phyloP scores from a whole-genome alignment of 2,113 vertebrate species.

The Cololabis saira region DNA sequence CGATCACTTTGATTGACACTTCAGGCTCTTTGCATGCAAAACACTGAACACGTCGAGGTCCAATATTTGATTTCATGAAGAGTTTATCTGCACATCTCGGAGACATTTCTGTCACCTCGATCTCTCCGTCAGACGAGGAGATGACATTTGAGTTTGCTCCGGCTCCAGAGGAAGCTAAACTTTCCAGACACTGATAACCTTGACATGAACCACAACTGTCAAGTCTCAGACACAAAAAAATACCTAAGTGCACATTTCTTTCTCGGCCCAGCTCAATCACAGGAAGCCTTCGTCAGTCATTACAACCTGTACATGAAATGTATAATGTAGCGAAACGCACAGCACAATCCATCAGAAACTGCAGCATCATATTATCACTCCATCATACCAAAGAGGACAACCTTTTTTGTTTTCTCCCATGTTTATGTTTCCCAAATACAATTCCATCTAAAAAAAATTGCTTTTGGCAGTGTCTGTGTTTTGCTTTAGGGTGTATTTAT shows the following conservation, averaged over 20 bases:
- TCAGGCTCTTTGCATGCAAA: no score
- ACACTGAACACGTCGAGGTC: background rate
- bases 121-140: constrained; percentile 6
- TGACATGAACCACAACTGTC: constrained; percentile 49
- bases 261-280: constrained; percentile 22
- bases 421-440: no score
- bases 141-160: constrained; percentile 28
- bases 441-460: no score
- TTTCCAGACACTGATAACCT: constrained; percentile 55
- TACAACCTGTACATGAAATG: background rate
- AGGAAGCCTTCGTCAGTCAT: constrained; percentile 3
- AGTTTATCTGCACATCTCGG: constrained; percentile 1
- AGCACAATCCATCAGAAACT: no score
- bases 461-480: no score
- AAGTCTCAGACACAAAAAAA: background rate
- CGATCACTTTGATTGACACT: no score
- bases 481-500: no score
- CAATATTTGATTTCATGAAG: background rate
- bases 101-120: constrained; percentile 19
- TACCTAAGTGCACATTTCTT: background rate
- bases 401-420: no score
- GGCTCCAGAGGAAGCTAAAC: constrained; percentile 22
- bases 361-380: no score
- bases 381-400: no score
- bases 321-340: background rate